phyloP scores from a whole-genome alignment of 2,113 vertebrate genomes.

The Macquaria australasica region DNA sequence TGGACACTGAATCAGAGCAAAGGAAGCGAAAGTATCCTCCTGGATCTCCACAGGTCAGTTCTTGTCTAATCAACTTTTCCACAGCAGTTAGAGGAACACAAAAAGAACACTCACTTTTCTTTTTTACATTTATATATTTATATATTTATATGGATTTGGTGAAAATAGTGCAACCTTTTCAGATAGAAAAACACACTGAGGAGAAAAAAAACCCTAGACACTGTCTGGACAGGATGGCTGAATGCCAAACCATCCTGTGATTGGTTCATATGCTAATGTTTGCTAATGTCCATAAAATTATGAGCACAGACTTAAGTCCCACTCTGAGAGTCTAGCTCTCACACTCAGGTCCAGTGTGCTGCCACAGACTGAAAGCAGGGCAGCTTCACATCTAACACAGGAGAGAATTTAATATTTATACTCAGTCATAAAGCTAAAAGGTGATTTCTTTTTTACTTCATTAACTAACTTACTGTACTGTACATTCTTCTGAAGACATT shows the following conservation, averaged over 20 bases:
- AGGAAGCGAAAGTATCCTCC: background rate
- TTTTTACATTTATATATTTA: background rate
- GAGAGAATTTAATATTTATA: background rate
- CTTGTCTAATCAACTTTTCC: background rate
- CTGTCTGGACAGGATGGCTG: constrained; percentile 10
- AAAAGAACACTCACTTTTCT: background rate
- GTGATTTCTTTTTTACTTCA: background rate
- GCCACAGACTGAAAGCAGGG: background rate
- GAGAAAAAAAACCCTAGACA: background rate
- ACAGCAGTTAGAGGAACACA: background rate
- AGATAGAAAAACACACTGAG: background rate
- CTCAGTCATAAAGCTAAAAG: background rate
- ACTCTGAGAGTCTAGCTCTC: too few species aligned
- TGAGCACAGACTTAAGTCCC: background rate
- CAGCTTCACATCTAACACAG: background rate
- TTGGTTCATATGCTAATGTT: constrained; percentile 37
- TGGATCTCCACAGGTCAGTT: background rate
- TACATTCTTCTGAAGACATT: background rate
- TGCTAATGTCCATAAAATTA: constrained; percentile 38
- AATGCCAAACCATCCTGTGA: constrained; percentile 14
- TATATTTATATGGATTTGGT: background rate
- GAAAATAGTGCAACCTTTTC: background rate
- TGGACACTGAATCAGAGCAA: background rate
- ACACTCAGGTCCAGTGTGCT: background rate
- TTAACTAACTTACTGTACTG: background rate